Conservation (phyloP, 2,888 invertebrate species). For the Nematopogon swammerdamellus region DNA sequence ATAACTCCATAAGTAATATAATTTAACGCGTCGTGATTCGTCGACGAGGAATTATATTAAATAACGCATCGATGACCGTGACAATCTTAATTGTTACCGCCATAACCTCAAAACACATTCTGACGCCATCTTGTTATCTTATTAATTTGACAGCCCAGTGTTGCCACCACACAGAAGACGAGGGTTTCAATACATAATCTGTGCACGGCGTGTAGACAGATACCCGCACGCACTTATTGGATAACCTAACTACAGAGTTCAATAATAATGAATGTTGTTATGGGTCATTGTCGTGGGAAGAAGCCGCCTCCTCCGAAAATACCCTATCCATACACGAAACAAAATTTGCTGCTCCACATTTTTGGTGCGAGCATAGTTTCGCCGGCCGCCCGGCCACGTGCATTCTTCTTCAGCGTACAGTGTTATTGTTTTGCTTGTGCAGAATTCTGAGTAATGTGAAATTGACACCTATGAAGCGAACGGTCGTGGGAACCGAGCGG, state of each 20-base stretch:
- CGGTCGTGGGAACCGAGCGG: no score
- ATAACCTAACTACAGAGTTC: no score
- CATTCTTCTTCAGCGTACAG: no score
- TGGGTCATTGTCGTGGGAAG: conserved; percentile 55
- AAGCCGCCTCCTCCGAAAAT: no score
- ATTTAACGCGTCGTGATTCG: conserved; percentile 36
- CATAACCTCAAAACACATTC: conserved; percentile 8
- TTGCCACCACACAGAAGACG: background rate
- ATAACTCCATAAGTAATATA: conserved; percentile 33
- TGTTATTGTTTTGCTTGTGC: no score
- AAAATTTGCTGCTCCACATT: no score
- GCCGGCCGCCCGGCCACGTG: no score
- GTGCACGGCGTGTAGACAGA: no score
- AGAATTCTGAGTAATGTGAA: background rate
- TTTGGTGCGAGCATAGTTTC: no score
- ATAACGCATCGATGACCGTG: background rate
- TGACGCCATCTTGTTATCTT: conserved; percentile 8
- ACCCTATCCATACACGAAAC: no score
- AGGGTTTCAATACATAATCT: no score
- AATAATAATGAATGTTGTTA: conserved; percentile 25
- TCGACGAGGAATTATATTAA: conserved; percentile 18
- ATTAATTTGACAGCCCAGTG: conserved; percentile 1
- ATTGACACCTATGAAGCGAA: background rate
- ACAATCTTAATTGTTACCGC: conserved; percentile 4
- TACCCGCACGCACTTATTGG: no score